Base-by-base conservation (phyloP, 1,140 invertebrate genomes). In the Papilio machaon region DNA sequence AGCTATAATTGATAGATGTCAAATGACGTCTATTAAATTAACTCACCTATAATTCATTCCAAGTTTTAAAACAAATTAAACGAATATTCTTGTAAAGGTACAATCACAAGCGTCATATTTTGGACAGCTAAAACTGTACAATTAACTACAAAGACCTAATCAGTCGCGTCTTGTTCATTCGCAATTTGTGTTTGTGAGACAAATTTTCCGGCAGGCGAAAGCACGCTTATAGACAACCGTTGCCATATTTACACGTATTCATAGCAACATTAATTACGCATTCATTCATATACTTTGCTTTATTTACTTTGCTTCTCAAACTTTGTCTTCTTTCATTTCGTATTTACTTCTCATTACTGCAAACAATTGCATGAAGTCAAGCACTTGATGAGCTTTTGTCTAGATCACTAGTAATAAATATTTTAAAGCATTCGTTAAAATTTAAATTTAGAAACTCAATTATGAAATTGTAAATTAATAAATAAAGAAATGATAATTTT, bases 131-230 rank as follows among this genome's bases (percentile, higher is more conserved):
- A 74, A 76, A 76, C 74, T 76, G 52, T 19, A 19, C 43, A 76
- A 76, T 76, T 76, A 49, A n/a, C 23, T 46, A 76, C 74, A 76
- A 76, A 76, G 43, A 76, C 47, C 74, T 76, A 76, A 76, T 76
- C 74, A 76, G 74, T 8, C 8, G 13, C 46, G 46, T 52, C 74
- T 76, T 76, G 74, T 76, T 49, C 19, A 47, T 76, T 52, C 47
- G 74, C 74, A 76, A 76, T 76, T 76, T 54, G 74, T 49, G 73
- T 75, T 75, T 52, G 46, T 10, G 46, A 75, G 73, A 49, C 73
- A 75, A n/a, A 75, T 75, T 74, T 74, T 75, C 73, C 73, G 19
- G 43, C 47, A 19, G 5, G 19, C 46, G n/a, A 13, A 10, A 3
- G n/a, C 17, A 6, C 73, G 73, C 46, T n/a, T 23, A 52, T 52